A percentile compares a stretch with the other conserved stretches of the same genome.
These are phyloP conservation scores for Ammodytes dubius DNA, from an alignment of 2,113 vertebrate genomes.

Conservation along the genomic window DNA sequence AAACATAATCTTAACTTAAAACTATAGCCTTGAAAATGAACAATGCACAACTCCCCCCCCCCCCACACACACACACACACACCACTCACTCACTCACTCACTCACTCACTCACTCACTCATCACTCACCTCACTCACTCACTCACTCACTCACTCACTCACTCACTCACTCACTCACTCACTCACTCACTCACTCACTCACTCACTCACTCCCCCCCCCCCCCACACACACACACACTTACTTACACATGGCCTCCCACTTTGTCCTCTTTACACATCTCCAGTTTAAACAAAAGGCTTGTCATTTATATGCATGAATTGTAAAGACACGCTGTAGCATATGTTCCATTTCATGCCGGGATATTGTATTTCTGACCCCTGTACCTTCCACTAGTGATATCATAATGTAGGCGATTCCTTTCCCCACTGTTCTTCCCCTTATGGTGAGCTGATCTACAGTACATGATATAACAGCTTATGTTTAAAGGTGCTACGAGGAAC, in stretches of 20 bases:
- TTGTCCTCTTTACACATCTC: conserved; percentile 5
- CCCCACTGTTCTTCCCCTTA: not conserved
- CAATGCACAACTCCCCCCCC: not conserved
- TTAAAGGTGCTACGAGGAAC: not conserved
- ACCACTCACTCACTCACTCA: conserved; percentile 16
- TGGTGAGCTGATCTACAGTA: not conserved
- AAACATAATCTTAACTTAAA: not conserved
- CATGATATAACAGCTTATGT: not conserved
- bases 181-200: conserved; percentile 11
- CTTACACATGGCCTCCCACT: not conserved
- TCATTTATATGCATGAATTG: conserved; percentile 7
- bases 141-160: conserved; percentile 3
- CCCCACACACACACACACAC: conserved; percentile 5
- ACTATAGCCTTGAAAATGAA: not conserved
- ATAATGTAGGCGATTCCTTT: not conserved
- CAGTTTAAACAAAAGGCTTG: not conserved
- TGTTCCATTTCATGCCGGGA: conserved; percentile 5
- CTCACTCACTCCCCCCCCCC: too few relatives aligned
- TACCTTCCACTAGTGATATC: conserved; percentile 1
- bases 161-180: conserved; percentile 7
- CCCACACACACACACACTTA: too few relatives aligned
- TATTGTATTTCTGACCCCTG: conserved; percentile 16
- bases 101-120: conserved; percentile 14
- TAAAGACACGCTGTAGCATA: not conserved
- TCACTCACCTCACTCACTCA: conserved; percentile 8